Conservation (phyloP, 2,113 vertebrate species). For the Orycteropus afer region DNA sequence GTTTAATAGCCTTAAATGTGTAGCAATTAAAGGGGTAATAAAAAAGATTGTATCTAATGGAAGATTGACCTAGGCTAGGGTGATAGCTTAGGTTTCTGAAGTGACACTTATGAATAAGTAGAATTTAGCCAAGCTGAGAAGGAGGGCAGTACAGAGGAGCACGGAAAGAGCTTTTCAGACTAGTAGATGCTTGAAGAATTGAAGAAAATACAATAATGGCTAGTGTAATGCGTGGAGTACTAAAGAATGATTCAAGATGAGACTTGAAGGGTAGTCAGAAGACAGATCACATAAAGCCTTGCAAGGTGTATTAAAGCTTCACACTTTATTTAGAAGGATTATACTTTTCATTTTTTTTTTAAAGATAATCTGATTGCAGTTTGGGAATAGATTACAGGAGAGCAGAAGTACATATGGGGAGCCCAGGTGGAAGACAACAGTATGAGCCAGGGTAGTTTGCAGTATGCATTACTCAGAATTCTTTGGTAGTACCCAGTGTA, state of each 20-base stretch:
- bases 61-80: not conserved
- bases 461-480: not conserved
- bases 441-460: not conserved
- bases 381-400: not conserved
- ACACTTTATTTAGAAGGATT: not conserved
- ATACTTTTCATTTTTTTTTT: not conserved
- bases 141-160: not conserved
- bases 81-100: not conserved
- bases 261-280: not conserved
- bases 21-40: not conserved
- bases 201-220: not conserved
- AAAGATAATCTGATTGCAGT: not conserved
- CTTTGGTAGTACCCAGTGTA: not conserved
- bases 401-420: no score
- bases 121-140: not conserved
- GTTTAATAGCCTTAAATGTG: not conserved
- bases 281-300: not conserved
- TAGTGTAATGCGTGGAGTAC: not conserved
- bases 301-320: not conserved
- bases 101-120: not conserved
- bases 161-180: not conserved
- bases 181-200: not conserved
- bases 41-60: not conserved
- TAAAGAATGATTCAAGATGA: not conserved
- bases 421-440: not conserved